Percentiles rank a stretch among this genome's conserved stretches.
Conservation (phyloP, 2,113 vertebrate genomes). For the Tylochromis polylepis region DNA sequence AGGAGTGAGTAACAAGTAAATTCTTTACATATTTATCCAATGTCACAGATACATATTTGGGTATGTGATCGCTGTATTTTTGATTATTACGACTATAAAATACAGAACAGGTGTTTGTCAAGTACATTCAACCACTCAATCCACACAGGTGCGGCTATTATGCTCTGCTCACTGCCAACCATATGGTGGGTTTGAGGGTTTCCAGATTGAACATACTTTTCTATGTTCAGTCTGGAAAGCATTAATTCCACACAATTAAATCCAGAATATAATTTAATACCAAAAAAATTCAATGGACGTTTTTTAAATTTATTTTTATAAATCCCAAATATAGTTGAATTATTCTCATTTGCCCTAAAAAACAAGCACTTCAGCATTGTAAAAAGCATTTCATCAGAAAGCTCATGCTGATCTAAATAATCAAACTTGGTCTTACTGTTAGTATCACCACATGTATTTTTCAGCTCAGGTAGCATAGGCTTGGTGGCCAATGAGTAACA, state of each 20-base stretch:
- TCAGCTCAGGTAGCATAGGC: neutral
- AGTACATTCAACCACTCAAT: neutral
- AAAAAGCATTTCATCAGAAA: neutral
- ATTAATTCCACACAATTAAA: slow-evolving; percentile 14
- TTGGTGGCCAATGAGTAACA: neutral
- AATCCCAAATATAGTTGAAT: neutral
- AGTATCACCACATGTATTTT: neutral
- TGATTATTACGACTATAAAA: neutral
- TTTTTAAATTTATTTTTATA: neutral
- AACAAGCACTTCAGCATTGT: neutral
- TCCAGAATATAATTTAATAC: neutral
- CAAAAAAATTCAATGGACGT: neutral
- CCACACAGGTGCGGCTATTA: neutral
- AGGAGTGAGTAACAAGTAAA: neutral
- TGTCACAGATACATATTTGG: neutral
- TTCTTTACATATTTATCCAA: neutral
- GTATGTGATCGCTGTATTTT: neutral
- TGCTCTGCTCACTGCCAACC: neutral
- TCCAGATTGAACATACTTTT: neutral
- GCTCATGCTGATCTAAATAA: neutral
- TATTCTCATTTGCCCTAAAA: neutral
- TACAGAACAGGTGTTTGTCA: slow-evolving; percentile 11
- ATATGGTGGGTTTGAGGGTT: slow-evolving; percentile 20
- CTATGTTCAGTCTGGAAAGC: neutral
- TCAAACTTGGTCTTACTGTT: neutral